Conservation (phyloP, 2,888 invertebrate species). For the Hanleya hanleyi region DNA sequence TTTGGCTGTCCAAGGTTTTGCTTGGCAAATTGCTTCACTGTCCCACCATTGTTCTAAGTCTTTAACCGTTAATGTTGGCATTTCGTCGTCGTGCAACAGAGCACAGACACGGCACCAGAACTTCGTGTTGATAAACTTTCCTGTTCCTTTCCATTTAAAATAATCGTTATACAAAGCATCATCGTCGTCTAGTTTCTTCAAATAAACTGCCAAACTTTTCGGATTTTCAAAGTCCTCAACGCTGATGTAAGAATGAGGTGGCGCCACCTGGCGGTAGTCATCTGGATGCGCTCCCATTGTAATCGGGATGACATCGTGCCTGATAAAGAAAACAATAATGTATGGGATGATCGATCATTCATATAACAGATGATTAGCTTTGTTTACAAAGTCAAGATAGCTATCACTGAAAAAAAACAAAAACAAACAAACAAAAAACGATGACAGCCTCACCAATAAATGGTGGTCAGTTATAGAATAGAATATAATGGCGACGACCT, state of each 20-base stretch:
- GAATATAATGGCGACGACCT: too few relatives aligned
- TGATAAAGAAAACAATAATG: conserved; percentile 60
- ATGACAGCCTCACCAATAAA: too few relatives aligned
- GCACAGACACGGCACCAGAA: conserved; percentile 16
- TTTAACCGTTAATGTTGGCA: conserved; percentile 76
- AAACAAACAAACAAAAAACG: too few relatives aligned
- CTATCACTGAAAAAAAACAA: too few relatives aligned
- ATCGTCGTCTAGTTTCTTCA: conserved; percentile 87
- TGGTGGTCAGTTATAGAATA: too few relatives aligned
- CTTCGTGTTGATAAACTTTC: conserved; percentile 8
- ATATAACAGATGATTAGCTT: too few relatives aligned
- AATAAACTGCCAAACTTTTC: conserved; percentile 87
- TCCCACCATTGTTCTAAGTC: conserved; percentile 97
- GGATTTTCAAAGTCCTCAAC: conserved; percentile 95
- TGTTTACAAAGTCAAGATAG: too few relatives aligned
- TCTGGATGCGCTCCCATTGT: conserved; percentile 95
- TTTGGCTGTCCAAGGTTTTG: not conserved
- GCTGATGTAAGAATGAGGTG: conserved; percentile 92
- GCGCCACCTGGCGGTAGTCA: conserved; percentile 90
- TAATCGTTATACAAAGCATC: conserved; percentile 93
- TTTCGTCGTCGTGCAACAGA: conserved; percentile 18
- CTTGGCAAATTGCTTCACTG: conserved; percentile 51
- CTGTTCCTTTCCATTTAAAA: conserved; percentile 87
- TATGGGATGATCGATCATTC: too few relatives aligned
- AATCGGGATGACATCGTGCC: conserved; percentile 88